Evolutionary conservation across 2,888 invertebrate genomes (phyloP).

Genomic region (Neocrepidodera transversa): DNA sequence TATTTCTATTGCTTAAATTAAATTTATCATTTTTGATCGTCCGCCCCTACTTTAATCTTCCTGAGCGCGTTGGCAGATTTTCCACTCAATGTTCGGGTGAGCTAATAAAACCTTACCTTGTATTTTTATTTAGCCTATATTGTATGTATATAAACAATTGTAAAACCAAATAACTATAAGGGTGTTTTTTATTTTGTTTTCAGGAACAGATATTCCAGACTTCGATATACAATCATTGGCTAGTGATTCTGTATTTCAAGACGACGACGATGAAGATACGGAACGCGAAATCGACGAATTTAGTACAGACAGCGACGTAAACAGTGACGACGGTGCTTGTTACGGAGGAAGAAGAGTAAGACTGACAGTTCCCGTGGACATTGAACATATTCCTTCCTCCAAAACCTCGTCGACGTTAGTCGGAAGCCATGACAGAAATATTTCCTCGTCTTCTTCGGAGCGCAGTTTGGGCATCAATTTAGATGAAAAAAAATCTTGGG

Average conservation of each 20-base stretch:
- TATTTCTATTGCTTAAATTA: too few relatives aligned
- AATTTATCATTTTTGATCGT: too few relatives aligned
- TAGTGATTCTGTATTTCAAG: slow-evolving; percentile 78
- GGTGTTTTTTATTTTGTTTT: slow-evolving; percentile 59
- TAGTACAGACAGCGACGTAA: slow-evolving; percentile 82
- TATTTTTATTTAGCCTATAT: too few relatives aligned
- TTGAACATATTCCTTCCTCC: slow-evolving; percentile 37
- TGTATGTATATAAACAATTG: too few relatives aligned
- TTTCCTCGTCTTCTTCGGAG: slow-evolving; percentile 52
- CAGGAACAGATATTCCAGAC: slow-evolving; percentile 68
- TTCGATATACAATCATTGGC: slow-evolving; percentile 74
- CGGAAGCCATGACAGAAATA: slow-evolving; percentile 43
- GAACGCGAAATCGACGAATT: slow-evolving; percentile 82
- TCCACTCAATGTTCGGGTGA: too few relatives aligned
- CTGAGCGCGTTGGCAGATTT: too few relatives aligned
- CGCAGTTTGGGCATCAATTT: slow-evolving; percentile 55
- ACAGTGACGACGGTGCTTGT: slow-evolving; percentile 51
- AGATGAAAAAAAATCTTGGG: slow-evolving; percentile 66
- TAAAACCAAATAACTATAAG: too few relatives aligned
- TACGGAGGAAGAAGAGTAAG: slow-evolving; percentile 34
- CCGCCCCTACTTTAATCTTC: too few relatives aligned
- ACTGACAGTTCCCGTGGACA: slow-evolving; percentile 29
- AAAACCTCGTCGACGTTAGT: slow-evolving; percentile 48
- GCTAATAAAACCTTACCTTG: too few relatives aligned
- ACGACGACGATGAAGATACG: slow-evolving; percentile 70